Base-by-base conservation (phyloP, 2,113 vertebrate genomes). In the Notiomystis cincta region DNA sequence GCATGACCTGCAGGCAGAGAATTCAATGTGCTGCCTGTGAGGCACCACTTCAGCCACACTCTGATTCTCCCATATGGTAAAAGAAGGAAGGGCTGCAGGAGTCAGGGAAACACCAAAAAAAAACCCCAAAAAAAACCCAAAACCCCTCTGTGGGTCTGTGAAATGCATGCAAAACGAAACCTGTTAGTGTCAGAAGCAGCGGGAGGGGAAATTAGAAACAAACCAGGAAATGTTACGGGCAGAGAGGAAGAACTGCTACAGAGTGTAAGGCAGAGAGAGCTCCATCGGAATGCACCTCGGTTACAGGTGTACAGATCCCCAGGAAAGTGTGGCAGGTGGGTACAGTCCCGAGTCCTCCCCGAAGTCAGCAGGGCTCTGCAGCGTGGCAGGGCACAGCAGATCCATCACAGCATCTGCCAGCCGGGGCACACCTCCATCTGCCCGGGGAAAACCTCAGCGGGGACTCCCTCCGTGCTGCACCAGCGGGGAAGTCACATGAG, bases 401-500 rank as follows among this genome's bases (percentile, higher is more conserved):
- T 45, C 89, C 48, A n/a, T 45, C 64, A 28, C 65, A 53, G 67
- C 82, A 70, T 84, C 72, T 37, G 67, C 60, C 64, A 70, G 79
- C 42, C 1, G 30, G 69, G 82, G 80, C 50, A 90, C 91, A 81
- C 37, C 84, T 90, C 85, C 65, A 57, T 50, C 15, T 56, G 75
- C 67, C 73, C 6, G 19, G 62, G 64, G 17, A 54, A 51, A 53
- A 24, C 6, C 67, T 83, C 77, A 35, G 56, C 27, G 62, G 44
- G 44, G 66, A 77, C 77, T 80, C 91, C 37, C 73, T 80, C 33
- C 9, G 11, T 53, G 79, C 72, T 89, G 82, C 87, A 82, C 91
- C 80, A 45, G 85, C 93, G 82, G 53, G 90, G 83, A 95, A 97
- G 65, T 88, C 87, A 82, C 64, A 25, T 56, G 75, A 69, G 79